Evolutionary conservation across 2,888 invertebrate species (phyloP).

Genomic region (Nebria brevicollis): DNA sequence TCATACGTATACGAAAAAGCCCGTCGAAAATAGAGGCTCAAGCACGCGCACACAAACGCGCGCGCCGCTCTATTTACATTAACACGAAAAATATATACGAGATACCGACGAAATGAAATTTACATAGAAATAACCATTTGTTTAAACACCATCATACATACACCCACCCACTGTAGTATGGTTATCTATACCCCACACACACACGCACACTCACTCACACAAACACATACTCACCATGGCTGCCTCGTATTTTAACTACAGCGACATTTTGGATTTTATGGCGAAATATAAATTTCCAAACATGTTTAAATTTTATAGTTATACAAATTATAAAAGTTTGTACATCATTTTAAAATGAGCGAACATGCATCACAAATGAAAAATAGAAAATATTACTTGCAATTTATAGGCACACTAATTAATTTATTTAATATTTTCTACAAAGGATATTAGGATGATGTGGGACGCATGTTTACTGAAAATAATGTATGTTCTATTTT

Average conservation of each 20-base stretch:
- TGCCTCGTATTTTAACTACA: not conserved
- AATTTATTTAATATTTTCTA: no score
- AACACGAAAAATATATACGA: not conserved
- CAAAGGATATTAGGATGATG: no score
- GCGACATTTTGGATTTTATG: not conserved
- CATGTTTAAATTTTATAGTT: not conserved
- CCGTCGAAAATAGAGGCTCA: not conserved
- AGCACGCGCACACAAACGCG: not conserved
- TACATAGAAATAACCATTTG: conserved; percentile 1
- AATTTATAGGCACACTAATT: no score
- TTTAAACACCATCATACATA: not conserved
- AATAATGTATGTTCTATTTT: no score
- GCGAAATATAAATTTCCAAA: not conserved
- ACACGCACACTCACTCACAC: not conserved
- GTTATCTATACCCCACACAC: not conserved
- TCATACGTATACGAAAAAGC: not conserved
- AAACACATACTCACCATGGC: not conserved
- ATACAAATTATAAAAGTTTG: not conserved
- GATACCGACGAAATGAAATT: conserved; percentile 1
- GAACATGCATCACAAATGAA: no score
- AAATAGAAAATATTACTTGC: no score
- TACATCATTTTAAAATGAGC: no score
- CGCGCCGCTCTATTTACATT: not conserved
- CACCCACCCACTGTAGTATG: not conserved
- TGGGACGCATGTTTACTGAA: no score